Evolutionary conservation across 64 coral and sea anemone genomes (phyloP), one percentile per base, ranked within the genome.

Genomic region (Montipora cactus): DNA sequence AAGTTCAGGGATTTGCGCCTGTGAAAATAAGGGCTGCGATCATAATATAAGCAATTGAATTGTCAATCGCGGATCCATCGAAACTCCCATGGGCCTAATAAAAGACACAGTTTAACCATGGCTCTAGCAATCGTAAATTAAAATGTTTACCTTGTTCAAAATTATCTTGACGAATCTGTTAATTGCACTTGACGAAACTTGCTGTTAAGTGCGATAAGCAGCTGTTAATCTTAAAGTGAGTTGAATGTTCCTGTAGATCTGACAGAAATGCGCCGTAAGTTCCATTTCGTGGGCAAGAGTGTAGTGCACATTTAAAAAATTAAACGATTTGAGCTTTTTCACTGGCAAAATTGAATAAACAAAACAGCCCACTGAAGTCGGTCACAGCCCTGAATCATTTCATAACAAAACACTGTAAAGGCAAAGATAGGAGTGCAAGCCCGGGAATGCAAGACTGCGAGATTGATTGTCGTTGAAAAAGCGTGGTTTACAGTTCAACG

Each of bases 171-270:
- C 76, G 76, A 78, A 49, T 3, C 49, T 49, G 76, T 16, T 78
- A 78, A 78, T 78, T 78, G 52, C 16, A 78, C 76, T 78, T 78
- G 76, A 78, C 45, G 47, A 46, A 3, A 78, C 76, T 78, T 48
- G 76, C 47, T 49, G 76, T 78, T 78, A 46, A 48, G 44, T 78
- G 45, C 44, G 76, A 78, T 78, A 78, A 78, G 16, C 45, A 49
- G 14, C 12, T 78, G 47, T 19, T 1, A 20, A 23, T 21, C 21
- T 5, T 21, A 7, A 71, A 71, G 4, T 68, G 13, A 68, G 64
- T 12, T 23, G 19, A 2, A 64, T 64, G 61, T 64, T 16, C 11
- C 61, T 0, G 11, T 3, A 64, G 61, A 14, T 64, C 10, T 16
- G 61, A 4, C 61, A 3, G 14, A 16, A 16, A 64, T 57, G 6